Evolutionary conservation across 1,140 invertebrate species (phyloP).

Genomic region (Condylostylus longicornis): DNA sequence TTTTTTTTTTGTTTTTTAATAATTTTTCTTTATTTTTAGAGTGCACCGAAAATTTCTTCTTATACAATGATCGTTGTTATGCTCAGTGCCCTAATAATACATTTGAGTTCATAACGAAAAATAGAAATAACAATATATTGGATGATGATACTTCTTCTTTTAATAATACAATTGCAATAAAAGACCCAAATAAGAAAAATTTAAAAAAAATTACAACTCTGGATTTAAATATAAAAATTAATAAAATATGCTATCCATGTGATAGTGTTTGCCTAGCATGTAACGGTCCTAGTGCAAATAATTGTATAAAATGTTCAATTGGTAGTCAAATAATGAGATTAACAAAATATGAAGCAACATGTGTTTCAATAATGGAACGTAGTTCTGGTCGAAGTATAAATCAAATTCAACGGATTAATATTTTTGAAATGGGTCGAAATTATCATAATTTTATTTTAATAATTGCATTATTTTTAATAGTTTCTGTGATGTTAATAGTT

Average conservation of each 20-base stretch:
- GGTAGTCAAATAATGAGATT: conserved; percentile 25
- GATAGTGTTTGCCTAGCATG: conserved; percentile 19
- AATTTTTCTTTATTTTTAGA: conserved; percentile 12
- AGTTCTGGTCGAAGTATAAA: too few relatives aligned
- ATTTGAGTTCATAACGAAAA: conserved; percentile 6
- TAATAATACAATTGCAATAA: background rate
- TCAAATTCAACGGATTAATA: too few relatives aligned
- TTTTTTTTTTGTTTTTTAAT: conserved; percentile 1
- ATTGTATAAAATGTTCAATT: conserved; percentile 21
- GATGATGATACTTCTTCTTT: too few relatives aligned
- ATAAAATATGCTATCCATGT: conserved; percentile 13
- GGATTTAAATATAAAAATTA: background rate
- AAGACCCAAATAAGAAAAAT: background rate
- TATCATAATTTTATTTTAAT: too few relatives aligned
- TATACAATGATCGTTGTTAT: conserved; percentile 19
- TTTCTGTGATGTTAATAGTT: too few relatives aligned
- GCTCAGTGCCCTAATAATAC: conserved; percentile 20
- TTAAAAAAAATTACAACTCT: background rate
- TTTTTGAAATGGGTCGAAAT: too few relatives aligned
- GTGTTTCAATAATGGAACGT: conserved; percentile 22
- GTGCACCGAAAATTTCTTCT: conserved; percentile 15
- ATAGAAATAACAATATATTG: background rate
- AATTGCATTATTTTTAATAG: too few relatives aligned
- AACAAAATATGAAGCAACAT: conserved; percentile 22
- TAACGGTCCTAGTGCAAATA: conserved; percentile 13